A percentile compares a stretch with the other conserved stretches of the same genome.
Evolutionary conservation across 2,888 invertebrate genomes (phyloP).

Genomic region (Geotrupes spiniger): DNA sequence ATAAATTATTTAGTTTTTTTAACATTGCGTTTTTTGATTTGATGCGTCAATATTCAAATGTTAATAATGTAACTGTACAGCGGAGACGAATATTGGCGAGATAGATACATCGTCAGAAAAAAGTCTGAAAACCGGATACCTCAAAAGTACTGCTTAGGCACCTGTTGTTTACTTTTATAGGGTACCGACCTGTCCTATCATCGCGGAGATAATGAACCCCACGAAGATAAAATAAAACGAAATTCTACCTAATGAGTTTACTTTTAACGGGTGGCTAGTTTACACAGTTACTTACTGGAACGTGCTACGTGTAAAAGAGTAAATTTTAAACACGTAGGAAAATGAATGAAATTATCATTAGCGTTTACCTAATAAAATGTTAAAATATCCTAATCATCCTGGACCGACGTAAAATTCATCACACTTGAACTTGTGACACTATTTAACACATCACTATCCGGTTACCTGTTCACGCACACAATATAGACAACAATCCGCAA

Average conservation of each 20-base stretch:
- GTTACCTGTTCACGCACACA: slow-evolving; percentile 30
- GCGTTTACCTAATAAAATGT: slow-evolving; percentile 12
- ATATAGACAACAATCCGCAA: slow-evolving; percentile 27
- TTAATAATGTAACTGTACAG: too few species aligned
- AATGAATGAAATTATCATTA: not conserved
- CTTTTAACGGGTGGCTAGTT: slow-evolving; percentile 36
- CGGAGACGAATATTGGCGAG: too few species aligned
- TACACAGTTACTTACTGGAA: slow-evolving; percentile 35
- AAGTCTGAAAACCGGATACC: too few species aligned
- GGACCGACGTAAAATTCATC: slow-evolving; percentile 19
- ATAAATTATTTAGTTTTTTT: too few species aligned
- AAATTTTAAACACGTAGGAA: slow-evolving; percentile 6
- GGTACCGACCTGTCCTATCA: slow-evolving; percentile 2
- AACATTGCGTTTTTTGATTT: too few species aligned
- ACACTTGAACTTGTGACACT: slow-evolving; percentile 31
- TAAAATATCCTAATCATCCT: slow-evolving; percentile 31
- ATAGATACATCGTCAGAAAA: too few species aligned
- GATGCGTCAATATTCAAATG: too few species aligned
- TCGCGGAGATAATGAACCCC: not conserved
- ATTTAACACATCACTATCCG: slow-evolving; percentile 32
- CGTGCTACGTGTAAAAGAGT: slow-evolving; percentile 33
- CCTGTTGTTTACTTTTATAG: slow-evolving; percentile 1
- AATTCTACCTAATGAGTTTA: slow-evolving; percentile 23
- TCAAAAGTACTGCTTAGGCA: not conserved
- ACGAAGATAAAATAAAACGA: too few species aligned